Evolutionary conservation across 2,113 vertebrate species (phyloP).

Genomic region (Myiopsitta monachus): DNA sequence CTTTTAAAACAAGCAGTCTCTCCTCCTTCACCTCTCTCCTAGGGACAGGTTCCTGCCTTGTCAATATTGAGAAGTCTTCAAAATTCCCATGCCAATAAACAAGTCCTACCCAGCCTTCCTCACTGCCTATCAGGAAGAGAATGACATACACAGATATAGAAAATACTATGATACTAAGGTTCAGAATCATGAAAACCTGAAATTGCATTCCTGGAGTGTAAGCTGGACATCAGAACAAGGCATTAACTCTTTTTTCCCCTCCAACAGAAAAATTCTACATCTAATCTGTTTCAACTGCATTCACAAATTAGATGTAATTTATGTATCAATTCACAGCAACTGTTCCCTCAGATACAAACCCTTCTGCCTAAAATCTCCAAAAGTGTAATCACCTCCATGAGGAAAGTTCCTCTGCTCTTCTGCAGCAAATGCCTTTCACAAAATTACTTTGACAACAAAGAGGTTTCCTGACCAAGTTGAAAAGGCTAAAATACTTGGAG

Average conservation of each 20-base stretch:
- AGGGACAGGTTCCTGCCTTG: neutral
- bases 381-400: rapidly evolving
- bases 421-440: neutral
- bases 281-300: neutral
- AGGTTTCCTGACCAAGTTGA: neutral
- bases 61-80: neutral
- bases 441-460: neutral
- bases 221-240: neutral
- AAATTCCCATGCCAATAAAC: neutral
- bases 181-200: neutral
- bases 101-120: neutral
- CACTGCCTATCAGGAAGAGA: neutral
- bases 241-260: neutral
- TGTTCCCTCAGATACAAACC: neutral
- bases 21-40: neutral
- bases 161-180: neutral
- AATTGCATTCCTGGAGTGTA: neutral
- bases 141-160: rapidly evolving
- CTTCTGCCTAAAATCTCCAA: neutral
- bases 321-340: neutral
- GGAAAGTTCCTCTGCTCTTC: neutral
- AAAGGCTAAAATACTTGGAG: neutral
- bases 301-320: neutral
- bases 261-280: neutral
- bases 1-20: neutral